Evolutionary conservation across 2,888 invertebrate species (phyloP), one percentile per base, ranked within the genome.

Genomic region (Ariolimax columbianus): DNA sequence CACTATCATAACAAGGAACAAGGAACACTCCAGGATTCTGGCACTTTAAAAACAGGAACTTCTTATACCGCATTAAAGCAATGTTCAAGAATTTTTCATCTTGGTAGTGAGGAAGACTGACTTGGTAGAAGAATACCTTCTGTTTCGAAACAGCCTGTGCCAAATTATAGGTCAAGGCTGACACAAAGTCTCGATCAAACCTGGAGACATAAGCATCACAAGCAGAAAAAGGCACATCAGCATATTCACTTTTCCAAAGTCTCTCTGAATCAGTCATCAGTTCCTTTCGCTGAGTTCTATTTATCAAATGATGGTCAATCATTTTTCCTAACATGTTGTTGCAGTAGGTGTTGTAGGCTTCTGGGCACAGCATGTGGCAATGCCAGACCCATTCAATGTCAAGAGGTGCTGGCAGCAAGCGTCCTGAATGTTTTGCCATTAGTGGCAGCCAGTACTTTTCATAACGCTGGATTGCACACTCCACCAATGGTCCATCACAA

Each of bases 341-440:
- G 86, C 93, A 92, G 86, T 93, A 94, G 68, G 90, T 87, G 82
- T 88, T 90, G 88, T 94, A 94, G 38, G 88, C 86, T 26, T 89
- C 87, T 1, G 94, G 94, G 0, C 93, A 91, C 82, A 94, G 88
- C 91, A 94, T 90, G 86, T 94, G 94, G 68, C 93, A 93, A 87
- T 95, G 95, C 95, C 95, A 95, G 11, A 95, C 91, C 95, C 95
- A 95, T 86, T 95, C 94, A 19, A 95, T 94, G 87, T 95, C 95
- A 51, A 95, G 86, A 17, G 95, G 95, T 2, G 95, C 94, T 23
- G 94, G 93, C 63, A 94, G 88, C 43, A 92, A 91, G 38, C 91
- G 88, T n/a, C 90, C 90, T 26, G 88, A 89, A 63, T 91, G 88
- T 68, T 90, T 90, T 19, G 93, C 93, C 85, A 94, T 94, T 86